A percentile compares a stretch with the other conserved stretches of the same genome.
Conservation (phyloP, 1,140 invertebrate genomes). For the Drosophila mojavensis region DNA sequence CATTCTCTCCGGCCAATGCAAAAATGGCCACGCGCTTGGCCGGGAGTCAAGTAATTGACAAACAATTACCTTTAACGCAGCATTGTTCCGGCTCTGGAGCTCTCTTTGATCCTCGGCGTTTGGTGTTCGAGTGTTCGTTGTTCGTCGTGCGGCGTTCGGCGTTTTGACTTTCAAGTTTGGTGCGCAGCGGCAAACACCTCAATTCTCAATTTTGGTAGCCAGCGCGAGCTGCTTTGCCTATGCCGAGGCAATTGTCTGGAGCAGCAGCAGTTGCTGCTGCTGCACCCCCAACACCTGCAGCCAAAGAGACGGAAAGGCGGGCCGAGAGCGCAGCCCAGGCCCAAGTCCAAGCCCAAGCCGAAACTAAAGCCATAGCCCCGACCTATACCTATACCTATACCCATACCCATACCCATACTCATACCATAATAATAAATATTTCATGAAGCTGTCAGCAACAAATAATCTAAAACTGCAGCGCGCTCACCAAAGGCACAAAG, state of each 20-base stretch:
- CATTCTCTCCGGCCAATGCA: constrained; percentile 4
- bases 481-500: constrained; percentile 75
- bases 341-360: neutral
- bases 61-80: constrained; percentile 83
- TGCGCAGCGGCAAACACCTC: constrained; percentile 69
- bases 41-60: constrained; percentile 82
- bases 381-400: neutral
- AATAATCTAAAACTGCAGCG: constrained; percentile 78
- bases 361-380: neutral
- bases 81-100: constrained; percentile 62
- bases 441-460: constrained; percentile 83
- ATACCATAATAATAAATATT: constrained; percentile 81
- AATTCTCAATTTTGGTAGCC: constrained; percentile 72
- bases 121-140: constrained; percentile 29
- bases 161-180: constrained; percentile 71
- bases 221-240: constrained; percentile 67
- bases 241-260: constrained; percentile 38
- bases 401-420: constrained; percentile 25
- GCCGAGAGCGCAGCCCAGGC: constrained; percentile 8
- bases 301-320: constrained; percentile 14
- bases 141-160: constrained; percentile 41
- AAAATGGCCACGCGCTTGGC: constrained; percentile 62
- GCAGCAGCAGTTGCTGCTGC: constrained; percentile 38
- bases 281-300: constrained; percentile 57
- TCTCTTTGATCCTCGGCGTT: constrained; percentile 70